Conservation (phyloP, 2,888 invertebrate species). For the Corythucha ciliata region DNA sequence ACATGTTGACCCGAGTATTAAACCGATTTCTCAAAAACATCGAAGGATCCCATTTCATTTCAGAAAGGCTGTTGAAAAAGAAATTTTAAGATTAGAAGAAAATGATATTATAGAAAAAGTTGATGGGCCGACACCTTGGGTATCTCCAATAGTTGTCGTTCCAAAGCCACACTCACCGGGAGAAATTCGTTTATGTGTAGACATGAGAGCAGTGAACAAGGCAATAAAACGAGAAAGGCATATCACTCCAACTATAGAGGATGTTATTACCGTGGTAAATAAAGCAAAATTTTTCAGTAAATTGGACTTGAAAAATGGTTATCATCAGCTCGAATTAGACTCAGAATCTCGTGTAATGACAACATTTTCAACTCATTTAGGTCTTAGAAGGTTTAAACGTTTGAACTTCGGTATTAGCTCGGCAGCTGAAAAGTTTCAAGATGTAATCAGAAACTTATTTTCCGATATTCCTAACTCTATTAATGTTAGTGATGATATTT, state of each 20-base stretch:
- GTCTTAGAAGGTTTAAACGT: background rate
- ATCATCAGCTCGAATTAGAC: constrained; percentile 40
- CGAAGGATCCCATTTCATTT: constrained; percentile 1
- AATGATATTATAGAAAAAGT: constrained; percentile 2
- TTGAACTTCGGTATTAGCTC: constrained; percentile 3
- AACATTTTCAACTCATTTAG: constrained; percentile 40
- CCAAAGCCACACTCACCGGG: background rate
- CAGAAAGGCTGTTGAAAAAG: background rate
- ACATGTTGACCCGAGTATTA: background rate
- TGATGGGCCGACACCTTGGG: constrained; percentile 7
- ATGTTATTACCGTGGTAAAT: background rate
- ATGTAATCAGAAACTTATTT: constrained; percentile 39
- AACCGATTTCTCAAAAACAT: background rate
- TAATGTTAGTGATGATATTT: constrained; percentile 38
- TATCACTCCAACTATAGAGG: background rate
- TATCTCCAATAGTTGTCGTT: constrained; percentile 2
- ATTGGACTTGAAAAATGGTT: constrained; percentile 39
- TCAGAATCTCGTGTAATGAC: constrained; percentile 38
- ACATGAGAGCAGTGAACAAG: constrained; percentile 7
- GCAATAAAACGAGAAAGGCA: constrained; percentile 8
- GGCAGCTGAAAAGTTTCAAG: constrained; percentile 43
- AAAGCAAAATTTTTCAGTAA: constrained; percentile 36
- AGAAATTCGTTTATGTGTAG: constrained; percentile 33
- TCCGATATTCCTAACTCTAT: constrained; percentile 38
- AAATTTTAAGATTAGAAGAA: background rate